phyloP scores from a whole-genome alignment of 2,113 vertebrate species.

The Hippolais icterina region DNA sequence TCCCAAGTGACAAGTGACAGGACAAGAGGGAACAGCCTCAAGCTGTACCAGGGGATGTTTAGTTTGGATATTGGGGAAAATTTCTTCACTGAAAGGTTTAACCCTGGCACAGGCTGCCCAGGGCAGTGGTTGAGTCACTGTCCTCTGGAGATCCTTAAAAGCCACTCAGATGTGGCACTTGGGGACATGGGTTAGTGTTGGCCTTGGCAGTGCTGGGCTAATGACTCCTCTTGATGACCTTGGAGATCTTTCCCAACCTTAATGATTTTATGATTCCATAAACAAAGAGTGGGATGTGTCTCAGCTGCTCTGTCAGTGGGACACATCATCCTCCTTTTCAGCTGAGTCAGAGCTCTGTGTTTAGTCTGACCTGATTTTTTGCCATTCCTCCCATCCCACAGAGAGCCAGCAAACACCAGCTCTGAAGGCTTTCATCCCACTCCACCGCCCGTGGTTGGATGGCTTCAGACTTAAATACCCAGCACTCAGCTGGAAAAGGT shows the following conservation, averaged over 20 bases:
- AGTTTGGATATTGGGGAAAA: background rate
- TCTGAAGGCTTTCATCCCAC: background rate
- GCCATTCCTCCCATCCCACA: background rate
- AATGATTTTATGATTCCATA: background rate
- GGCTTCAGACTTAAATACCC: background rate
- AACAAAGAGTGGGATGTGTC: background rate
- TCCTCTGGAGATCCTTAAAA: background rate
- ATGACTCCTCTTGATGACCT: background rate
- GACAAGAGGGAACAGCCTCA: fast-evolving
- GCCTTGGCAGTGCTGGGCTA: background rate
- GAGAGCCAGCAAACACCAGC: background rate
- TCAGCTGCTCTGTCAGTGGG: background rate
- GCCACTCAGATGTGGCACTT: fast-evolving
- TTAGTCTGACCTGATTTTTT: background rate
- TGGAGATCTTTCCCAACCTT: background rate
- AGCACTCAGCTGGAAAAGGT: background rate
- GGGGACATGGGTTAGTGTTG: background rate
- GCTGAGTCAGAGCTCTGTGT: background rate
- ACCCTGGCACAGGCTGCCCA: background rate
- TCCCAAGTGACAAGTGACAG: background rate
- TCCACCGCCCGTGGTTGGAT: background rate
- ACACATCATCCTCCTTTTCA: background rate
- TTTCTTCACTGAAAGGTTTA: background rate
- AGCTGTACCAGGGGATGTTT: background rate
- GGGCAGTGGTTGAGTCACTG: background rate